phyloP scores from a whole-genome alignment of 2,888 invertebrate genomes.

The Meliscaeva auricollis region DNA sequence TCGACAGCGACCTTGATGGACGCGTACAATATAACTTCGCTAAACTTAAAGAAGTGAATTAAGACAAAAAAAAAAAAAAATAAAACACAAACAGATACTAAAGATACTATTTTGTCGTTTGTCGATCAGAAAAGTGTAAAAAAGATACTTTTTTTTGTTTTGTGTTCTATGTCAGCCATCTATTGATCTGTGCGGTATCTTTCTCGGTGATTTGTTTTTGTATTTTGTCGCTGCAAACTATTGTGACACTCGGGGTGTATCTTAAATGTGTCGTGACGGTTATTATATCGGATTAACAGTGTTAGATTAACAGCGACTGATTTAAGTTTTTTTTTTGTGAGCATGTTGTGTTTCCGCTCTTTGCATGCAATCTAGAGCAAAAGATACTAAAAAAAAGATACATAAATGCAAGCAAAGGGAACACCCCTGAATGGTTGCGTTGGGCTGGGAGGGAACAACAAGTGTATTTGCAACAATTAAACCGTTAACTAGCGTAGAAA shows the following conservation, averaged over 20 bases:
- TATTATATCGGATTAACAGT: constrained; percentile 48
- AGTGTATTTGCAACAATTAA: constrained; percentile 55
- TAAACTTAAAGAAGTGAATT: constrained; percentile 32
- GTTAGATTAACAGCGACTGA: constrained; percentile 47
- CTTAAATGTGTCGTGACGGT: constrained; percentile 53
- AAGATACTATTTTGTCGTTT: constrained; percentile 9
- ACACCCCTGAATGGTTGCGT: neutral
- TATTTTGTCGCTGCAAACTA: neutral
- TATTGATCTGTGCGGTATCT: constrained; percentile 40
- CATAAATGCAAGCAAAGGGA: constrained; percentile 37
- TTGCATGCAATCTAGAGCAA: constrained; percentile 59
- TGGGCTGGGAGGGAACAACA: constrained; percentile 9
- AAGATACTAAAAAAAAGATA: constrained; percentile 26
- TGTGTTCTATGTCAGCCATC: too few relatives aligned
- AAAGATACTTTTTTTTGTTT: constrained; percentile 44
- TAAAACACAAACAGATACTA: too few relatives aligned
- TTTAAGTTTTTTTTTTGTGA: constrained; percentile 12
- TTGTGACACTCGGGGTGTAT: constrained; percentile 51
- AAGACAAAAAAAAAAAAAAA: neutral
- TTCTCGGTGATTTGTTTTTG: constrained; percentile 34
- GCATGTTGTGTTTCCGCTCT: constrained; percentile 52
- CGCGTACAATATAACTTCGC: constrained; percentile 79
- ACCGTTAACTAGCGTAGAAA: constrained; percentile 62
- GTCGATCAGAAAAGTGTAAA: constrained; percentile 12
- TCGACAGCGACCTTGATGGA: constrained; percentile 84